A percentile compares a stretch with the other conserved stretches of the same genome.
Evolutionary conservation across 2,797 vertebrate species (phyloP).

Genomic region (Avahi laniger): DNA sequence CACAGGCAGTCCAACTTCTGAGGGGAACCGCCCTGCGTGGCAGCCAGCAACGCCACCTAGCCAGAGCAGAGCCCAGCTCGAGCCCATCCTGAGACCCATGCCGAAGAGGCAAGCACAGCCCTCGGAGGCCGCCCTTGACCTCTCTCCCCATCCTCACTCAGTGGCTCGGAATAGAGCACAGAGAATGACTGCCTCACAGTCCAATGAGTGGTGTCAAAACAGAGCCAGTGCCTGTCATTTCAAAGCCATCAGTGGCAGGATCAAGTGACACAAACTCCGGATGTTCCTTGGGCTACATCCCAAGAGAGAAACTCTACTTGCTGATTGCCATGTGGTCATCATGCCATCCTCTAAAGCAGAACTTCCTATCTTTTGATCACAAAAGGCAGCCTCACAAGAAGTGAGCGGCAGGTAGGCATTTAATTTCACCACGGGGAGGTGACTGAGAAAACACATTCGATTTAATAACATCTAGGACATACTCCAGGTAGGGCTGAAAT

Average conservation of each 20-base stretch:
- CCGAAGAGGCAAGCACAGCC: neutral
- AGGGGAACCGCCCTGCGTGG: neutral
- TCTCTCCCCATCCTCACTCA: neutral
- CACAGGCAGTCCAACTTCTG: neutral
- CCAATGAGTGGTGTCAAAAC: neutral
- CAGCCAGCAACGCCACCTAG: neutral
- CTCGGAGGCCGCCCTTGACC: neutral
- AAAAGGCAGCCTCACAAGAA: neutral
- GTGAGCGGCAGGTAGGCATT: neutral
- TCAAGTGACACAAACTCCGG: neutral
- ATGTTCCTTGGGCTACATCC: neutral
- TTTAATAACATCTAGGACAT: neutral
- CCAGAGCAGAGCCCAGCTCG: neutral
- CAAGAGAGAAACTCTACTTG: neutral
- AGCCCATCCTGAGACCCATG: neutral
- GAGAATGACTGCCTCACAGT: neutral
- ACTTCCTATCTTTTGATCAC: neutral
- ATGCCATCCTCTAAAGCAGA: neutral
- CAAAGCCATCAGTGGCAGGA: neutral
- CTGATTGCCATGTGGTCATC: neutral
- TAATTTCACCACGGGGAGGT: neutral
- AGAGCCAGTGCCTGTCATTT: neutral
- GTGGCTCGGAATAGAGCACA: neutral
- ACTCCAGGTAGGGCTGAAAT: neutral
- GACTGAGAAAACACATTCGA: neutral